Evolutionary conservation across 2,888 invertebrate species (phyloP).

Genomic region (Hydroisotoma schaefferi): DNA sequence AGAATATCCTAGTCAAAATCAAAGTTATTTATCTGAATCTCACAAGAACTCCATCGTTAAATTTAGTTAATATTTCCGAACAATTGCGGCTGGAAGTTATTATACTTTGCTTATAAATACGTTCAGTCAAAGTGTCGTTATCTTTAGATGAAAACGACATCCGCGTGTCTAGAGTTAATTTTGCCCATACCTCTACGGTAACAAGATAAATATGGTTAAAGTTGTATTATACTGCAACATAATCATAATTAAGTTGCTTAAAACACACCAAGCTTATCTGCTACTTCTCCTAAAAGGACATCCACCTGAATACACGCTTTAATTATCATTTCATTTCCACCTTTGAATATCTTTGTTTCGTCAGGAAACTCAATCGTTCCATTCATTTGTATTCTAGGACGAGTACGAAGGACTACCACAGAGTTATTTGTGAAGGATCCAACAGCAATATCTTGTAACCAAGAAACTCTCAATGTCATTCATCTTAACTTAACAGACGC

Average conservation of each 20-base stretch:
- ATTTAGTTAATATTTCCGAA: background rate
- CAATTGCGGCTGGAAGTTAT: no score
- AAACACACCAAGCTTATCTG: no score
- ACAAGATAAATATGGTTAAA: no score
- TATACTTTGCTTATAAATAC: no score
- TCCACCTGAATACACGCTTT: constrained; percentile 15
- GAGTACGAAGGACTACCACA: constrained; percentile 22
- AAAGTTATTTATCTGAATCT: background rate
- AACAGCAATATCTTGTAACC: constrained; percentile 33
- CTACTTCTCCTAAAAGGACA: no score
- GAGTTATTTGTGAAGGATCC: constrained; percentile 27
- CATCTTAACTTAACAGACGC: background rate
- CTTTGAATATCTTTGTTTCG: background rate
- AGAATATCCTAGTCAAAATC: background rate
- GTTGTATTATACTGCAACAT: no score
- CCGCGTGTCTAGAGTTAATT: no score
- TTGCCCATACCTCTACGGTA: no score
- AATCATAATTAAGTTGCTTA: no score
- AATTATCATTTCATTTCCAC: background rate
- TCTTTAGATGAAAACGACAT: no score
- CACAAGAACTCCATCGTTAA: background rate
- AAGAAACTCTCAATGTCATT: no score
- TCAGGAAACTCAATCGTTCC: constrained; percentile 12
- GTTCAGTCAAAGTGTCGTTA: background rate
- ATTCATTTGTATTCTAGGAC: constrained; percentile 15